These are phyloP conservation scores for Elgaria multicarinata DNA, from an alignment of 2,113 vertebrate species.

Conservation along the genomic window DNA sequence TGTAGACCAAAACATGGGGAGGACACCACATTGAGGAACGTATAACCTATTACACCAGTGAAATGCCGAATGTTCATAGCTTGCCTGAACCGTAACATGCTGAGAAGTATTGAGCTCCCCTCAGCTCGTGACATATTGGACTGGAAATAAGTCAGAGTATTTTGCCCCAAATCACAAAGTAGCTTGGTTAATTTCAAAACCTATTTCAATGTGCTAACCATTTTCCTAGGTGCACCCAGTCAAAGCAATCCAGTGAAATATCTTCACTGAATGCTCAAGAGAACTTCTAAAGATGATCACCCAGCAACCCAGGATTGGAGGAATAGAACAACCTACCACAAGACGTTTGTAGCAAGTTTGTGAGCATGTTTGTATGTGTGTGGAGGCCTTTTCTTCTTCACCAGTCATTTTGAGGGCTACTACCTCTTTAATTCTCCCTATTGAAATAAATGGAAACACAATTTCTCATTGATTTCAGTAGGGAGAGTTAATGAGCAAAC, in stretches of 20 bases:
- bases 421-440: neutral
- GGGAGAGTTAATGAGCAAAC: neutral
- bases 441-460: neutral
- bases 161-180: neutral
- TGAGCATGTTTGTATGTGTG: too few relatives aligned
- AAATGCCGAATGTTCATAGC: neutral
- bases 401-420: too few relatives aligned
- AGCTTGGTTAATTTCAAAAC: neutral
- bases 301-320: too few relatives aligned
- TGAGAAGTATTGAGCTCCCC: neutral
- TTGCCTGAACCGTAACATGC: neutral
- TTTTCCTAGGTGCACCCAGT: neutral
- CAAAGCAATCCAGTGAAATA: neutral
- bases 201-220: neutral
- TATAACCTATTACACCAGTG: neutral
- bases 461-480: neutral
- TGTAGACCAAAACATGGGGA: too few relatives aligned
- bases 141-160: neutral
- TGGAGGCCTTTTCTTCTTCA: too few relatives aligned
- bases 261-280: neutral
- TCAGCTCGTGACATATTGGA: neutral
- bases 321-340: too few relatives aligned
- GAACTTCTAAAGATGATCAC: neutral
- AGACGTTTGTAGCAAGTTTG: neutral
- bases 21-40: neutral